Percentiles rank a stretch among this genome's conserved stretches.
Conservation (phyloP, 2,888 invertebrate genomes). For the Chrysolina americana region DNA sequence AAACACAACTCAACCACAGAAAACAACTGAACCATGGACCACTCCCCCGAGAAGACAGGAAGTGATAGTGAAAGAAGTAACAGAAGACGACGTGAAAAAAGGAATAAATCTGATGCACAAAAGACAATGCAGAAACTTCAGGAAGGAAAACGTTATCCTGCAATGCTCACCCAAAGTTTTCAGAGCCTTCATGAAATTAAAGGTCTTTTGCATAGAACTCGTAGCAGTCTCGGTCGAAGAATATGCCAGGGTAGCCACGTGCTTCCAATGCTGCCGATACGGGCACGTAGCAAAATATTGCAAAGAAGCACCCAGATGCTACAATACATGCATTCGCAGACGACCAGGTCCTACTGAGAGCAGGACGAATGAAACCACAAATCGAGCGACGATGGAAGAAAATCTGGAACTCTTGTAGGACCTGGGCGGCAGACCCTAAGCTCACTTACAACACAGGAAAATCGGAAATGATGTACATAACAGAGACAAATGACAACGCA, state of each 20-base stretch:
- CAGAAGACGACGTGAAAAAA: neutral
- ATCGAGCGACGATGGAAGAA: no score
- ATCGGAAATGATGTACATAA: no score
- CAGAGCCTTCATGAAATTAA: neutral
- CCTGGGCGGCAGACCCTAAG: no score
- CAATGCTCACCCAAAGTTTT: neutral
- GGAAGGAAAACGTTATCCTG: neutral
- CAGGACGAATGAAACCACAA: no score
- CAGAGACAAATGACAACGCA: no score
- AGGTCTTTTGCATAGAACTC: neutral
- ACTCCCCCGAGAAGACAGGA: no score
- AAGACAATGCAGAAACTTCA: neutral
- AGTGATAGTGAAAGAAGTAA: neutral
- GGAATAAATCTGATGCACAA: neutral
- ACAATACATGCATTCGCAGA: no score
- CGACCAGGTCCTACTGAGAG: no score
- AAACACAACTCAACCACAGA: no score
- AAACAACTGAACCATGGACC: no score
- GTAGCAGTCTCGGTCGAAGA: neutral
- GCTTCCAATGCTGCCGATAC: neutral
- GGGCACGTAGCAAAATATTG: conserved; percentile 8
- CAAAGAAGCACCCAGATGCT: neutral
- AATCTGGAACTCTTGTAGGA: no score
- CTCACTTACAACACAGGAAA: no score
- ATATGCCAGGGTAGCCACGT: neutral